Base-by-base conservation (phyloP, 2,888 invertebrate species). In the Eristalis arbustorum region DNA sequence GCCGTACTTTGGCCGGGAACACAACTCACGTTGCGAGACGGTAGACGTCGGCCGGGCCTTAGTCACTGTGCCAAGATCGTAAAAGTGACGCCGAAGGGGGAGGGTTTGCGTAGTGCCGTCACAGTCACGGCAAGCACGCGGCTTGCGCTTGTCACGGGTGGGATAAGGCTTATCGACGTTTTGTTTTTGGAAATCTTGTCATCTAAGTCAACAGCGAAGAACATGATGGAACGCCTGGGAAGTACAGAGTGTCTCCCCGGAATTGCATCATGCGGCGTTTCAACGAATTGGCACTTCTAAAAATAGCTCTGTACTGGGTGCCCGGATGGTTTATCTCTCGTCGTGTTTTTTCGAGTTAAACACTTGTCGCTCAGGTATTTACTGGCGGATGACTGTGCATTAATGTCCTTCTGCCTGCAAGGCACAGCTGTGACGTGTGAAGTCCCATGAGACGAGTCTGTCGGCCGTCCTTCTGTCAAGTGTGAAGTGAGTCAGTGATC, bases 131-230 rank as follows among this genome's bases (percentile, higher is more conserved):
- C 49, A 49, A 37, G 13, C 49, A 49, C 49, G 18, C 49, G 49
- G 49, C 18, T 18, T 18, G 18, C 2, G 49, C 49, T 49, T 49
- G 18, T 18, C 49, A 18, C n/a, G 49, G 49, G 18, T 6, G n/a
- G 49, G 49, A 49, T 49, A 49, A 18, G 49, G 18, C 49, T 49
- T 49, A 49, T 49, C 49, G 49, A 49, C 18, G 18, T 5, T 28
- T 31, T 75, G 28, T 59, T 56, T 74, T 25, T 0, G 22, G 59
- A 66, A 42, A 75, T 75, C 75, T 75, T 14, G 74, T 75, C 75
- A 67, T 75, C 67, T 61, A 42, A 31, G 42, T 75, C 67, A 67
- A 74, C 34, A 74, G 3, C 10, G 28, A 14, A 49, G 62, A 14
- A 11, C 64, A 25, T 66, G 37, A 31, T 11, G 34, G 8, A 49